Evolutionary conservation across 1,140 invertebrate genomes (phyloP).

Genomic region (Drosophila suzukii): DNA sequence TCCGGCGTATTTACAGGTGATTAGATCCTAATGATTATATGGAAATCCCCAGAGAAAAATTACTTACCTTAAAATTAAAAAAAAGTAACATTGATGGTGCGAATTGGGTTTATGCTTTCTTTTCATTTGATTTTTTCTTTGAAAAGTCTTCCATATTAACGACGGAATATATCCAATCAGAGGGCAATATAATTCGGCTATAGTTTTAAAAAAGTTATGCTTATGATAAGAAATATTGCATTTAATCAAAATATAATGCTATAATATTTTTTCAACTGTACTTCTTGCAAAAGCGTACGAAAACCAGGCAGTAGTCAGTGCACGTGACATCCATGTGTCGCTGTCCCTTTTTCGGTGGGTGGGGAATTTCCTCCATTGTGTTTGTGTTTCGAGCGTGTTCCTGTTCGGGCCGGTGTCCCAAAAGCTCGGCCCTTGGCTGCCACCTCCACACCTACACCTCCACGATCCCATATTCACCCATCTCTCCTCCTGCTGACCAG

Average conservation of each 20-base stretch:
- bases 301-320: constrained; percentile 44
- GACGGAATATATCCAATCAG: too few relatives aligned
- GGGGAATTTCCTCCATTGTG: constrained; percentile 38
- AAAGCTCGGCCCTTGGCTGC: constrained; percentile 2
- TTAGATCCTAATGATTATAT: too few relatives aligned
- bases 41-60: too few relatives aligned
- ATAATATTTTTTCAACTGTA: constrained; percentile 6
- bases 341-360: constrained; percentile 5
- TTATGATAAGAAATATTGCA: neutral
- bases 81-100: too few relatives aligned
- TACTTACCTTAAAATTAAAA: too few relatives aligned
- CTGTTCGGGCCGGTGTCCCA: constrained; percentile 47
- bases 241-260: too few relatives aligned
- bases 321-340: constrained; percentile 51
- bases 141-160: too few relatives aligned
- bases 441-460: neutral
- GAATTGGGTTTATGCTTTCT: too few relatives aligned
- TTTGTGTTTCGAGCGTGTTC: constrained; percentile 52
- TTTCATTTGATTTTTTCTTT: too few relatives aligned
- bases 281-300: neutral
- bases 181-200: too few relatives aligned
- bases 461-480: neutral
- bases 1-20: too few relatives aligned
- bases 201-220: too few relatives aligned
- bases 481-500: neutral